Evolutionary conservation across 2,797 vertebrate species (phyloP), one percentile per base, ranked within the genome.

Genomic region (Sandelia bainsii): DNA sequence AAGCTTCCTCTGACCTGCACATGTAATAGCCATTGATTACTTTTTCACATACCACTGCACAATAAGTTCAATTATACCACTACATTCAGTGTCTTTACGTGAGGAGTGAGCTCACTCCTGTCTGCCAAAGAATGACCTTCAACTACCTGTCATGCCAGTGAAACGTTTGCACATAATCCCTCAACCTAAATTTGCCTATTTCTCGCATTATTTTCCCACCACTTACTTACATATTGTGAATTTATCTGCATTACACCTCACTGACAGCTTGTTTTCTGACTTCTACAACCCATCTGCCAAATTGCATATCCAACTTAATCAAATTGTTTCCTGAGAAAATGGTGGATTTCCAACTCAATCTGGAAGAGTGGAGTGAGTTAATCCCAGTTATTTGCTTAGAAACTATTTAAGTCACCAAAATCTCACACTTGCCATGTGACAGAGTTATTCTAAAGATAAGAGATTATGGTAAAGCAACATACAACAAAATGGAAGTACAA

Each of bases 301-400:
- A 89, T 80, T 89, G 77, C 56, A 77, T 34, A 66, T 50, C 63
- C 3, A 39, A 68, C 53, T 37, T 83, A 82, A 87, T 87, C 37
- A 10, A 76, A 85, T 84, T 81, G 37, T 80, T 69, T 40, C 58
- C 87, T 51, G 53, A 61, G 59, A 80, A 87, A 85, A 82, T 2
- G 8, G 37, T 77, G 78, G 85, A 80, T 88, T 86, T 88, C 60
- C 66, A 64, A 51, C 70, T 88, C 78, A 89, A 93, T 93, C 81
- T 77, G 62, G 69, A 58, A 87, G 87, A 91, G 84, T 91, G 83
- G 52, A 51, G 58, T 52, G 56, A 66, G 68, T 83, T 90, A 89
- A 91, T 91, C 89, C 90, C 78, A 69, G 66, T 45, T 79, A 70
- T 85, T 87, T 84, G 67, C 65, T 79, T 22, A 19, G 19, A 62